A percentile compares a stretch with the other conserved stretches of the same genome.
phyloP scores from a whole-genome alignment of 2,888 invertebrate genomes.

The Boloria euphrosyne region DNA sequence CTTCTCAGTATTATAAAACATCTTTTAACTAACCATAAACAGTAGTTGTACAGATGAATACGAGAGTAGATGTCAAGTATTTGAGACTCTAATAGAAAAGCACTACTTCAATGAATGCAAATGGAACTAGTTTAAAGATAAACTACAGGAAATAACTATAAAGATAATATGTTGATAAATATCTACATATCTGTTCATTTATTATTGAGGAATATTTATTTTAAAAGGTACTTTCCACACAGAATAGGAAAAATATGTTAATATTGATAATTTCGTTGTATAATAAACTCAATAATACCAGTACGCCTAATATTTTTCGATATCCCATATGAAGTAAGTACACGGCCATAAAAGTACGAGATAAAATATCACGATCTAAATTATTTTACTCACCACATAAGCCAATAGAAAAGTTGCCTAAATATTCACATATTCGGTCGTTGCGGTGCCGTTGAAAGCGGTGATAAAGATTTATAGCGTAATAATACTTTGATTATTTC shows the following conservation, averaged over 20 bases:
- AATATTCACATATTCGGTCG: conserved; percentile 67
- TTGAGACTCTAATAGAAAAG: no score
- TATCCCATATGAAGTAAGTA: conserved; percentile 32
- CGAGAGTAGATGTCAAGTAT: no score
- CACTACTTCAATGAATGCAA: no score
- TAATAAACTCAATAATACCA: not conserved
- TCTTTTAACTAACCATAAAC: no score
- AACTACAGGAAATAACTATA: no score
- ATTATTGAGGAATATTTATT: not conserved
- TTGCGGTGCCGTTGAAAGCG: conserved; percentile 56
- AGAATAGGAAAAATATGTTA: not conserved
- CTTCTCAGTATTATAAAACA: no score
- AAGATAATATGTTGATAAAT: no score
- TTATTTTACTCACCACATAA: conserved; percentile 43
- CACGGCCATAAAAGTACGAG: conserved; percentile 41
- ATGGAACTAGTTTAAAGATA: no score
- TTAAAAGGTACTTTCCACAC: not conserved
- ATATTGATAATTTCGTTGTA: not conserved
- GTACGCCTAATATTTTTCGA: conserved; percentile 1
- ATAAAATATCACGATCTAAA: conserved; percentile 43
- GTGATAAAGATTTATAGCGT: conserved; percentile 75
- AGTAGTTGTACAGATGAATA: no score
- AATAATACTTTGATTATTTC: conserved; percentile 78
- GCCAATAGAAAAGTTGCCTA: conserved; percentile 61
- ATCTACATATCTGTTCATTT: not conserved